Base-by-base conservation (phyloP, 2,113 vertebrate genomes). In the Melanotaenia duboulayi region DNA sequence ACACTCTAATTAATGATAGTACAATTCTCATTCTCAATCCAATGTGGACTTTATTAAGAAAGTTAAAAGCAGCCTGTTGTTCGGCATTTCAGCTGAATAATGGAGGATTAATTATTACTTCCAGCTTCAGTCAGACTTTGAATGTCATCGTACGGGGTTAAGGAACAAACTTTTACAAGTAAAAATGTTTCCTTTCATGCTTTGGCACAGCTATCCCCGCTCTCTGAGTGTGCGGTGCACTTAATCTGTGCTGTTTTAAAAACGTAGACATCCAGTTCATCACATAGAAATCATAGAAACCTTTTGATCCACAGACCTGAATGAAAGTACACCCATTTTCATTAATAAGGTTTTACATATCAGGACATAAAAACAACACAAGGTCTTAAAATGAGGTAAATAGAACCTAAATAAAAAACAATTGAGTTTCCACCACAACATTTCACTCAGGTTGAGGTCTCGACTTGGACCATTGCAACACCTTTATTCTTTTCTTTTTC, bases 31-130 rank as follows among this genome's bases (percentile, higher is more conserved):
- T n/a, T 63, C 25, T 71, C 16, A 24, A 49, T 67, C 28, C 6
- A 57, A 48, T 32, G 17, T 46, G 42, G 48, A 32, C 37, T 58
- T 49, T 24, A 40, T 65, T 62, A 22, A 24, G 32, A 65, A 39
- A 25, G 46, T 76, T 71, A 77, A 83, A 88, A 86, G 82, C 48
- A 52, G 39, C 28, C 6, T 28, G 3, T 6, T 28, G 28, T 28
- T 56, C 23, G n/a, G 25, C 58, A 37, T 50, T 74, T 22, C 59
- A 60, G 57, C 35, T 35, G 8, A 58, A 78, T 63, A 40, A 19
- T 68, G 22, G 12, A 48, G 24, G 20, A 52, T 74, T 77, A 28
- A 61, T 85, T 70, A 58, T 79, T 48, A 57, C 71, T 58, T 80
- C 70, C 52, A 65, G 52, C 32, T 42, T 44, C 58, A 49, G 49